Conservation (phyloP, 2,797 vertebrate species). For the Octomys mimax region DNA sequence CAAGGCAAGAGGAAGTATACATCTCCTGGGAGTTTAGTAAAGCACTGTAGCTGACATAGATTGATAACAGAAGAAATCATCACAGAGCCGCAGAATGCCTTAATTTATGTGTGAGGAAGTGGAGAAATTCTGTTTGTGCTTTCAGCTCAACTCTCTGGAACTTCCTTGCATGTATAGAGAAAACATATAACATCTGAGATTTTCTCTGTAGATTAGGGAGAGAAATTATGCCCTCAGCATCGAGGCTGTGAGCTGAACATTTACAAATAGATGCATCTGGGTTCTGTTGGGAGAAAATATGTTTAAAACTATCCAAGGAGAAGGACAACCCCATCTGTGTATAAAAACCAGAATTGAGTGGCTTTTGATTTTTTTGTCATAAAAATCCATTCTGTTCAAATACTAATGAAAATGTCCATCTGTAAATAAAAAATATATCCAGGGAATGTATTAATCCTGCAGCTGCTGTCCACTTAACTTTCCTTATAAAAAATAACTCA, state of each 20-base stretch:
- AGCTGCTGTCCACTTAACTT: constrained; percentile 82
- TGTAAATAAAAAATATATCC: constrained; percentile 84
- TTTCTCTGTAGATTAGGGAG: constrained; percentile 57
- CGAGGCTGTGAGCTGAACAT: background rate
- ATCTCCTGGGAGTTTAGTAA: constrained; percentile 66
- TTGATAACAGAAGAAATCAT: constrained; percentile 57
- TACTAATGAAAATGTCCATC: constrained; percentile 78
- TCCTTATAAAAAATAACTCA: constrained; percentile 80
- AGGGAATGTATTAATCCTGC: constrained; percentile 78
- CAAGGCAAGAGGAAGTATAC: constrained; percentile 53
- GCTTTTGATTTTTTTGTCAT: constrained; percentile 63
- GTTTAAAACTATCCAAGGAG: constrained; percentile 70
- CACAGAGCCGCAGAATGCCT: constrained; percentile 35
- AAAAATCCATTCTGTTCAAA: constrained; percentile 76
- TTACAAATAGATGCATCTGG: constrained; percentile 70
- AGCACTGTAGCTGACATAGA: constrained; percentile 66
- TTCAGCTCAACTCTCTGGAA: constrained; percentile 9
- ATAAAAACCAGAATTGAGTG: constrained; percentile 70
- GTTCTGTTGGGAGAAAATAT: constrained; percentile 74
- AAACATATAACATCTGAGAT: constrained; percentile 44
- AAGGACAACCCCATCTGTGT: constrained; percentile 68
- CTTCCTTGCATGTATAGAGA: constrained; percentile 45
- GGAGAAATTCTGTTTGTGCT: constrained; percentile 58
- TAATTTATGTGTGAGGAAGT: constrained; percentile 62
- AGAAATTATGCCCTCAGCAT: constrained; percentile 62